Evolutionary conservation across 2,888 invertebrate genomes (phyloP).

Genomic region (Sphaeridia pumilis): DNA sequence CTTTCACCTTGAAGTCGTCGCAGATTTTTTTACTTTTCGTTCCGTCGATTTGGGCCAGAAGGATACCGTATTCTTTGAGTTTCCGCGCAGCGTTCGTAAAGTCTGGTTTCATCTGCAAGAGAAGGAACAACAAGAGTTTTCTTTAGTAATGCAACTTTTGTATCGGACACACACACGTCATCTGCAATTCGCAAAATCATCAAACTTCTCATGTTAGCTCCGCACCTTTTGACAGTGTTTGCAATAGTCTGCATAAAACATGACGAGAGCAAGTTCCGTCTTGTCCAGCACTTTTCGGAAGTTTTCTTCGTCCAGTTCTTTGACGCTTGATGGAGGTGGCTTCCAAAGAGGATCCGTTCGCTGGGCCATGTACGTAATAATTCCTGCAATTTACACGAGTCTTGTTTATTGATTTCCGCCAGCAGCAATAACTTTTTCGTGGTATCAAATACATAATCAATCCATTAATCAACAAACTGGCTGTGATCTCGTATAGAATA

Average conservation of each 20-base stretch:
- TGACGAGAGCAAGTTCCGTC: conserved; percentile 43
- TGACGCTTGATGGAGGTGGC: conserved; percentile 45
- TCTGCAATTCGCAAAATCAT: no score
- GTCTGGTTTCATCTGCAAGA: conserved; percentile 44
- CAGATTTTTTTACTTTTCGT: conserved; percentile 44
- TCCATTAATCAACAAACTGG: no score
- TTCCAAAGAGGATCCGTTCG: conserved; percentile 45
- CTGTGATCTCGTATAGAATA: no score
- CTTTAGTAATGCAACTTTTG: no score
- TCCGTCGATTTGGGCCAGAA: conserved; percentile 47
- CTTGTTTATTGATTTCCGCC: no score
- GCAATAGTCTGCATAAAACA: conserved; percentile 50
- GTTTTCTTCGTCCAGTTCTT: conserved; percentile 43
- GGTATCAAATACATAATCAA: no score
- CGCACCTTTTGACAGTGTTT: conserved; percentile 38
- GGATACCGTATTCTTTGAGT: conserved; percentile 40
- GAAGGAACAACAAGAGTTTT: no score
- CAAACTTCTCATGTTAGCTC: no score
- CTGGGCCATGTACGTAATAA: conserved; percentile 44
- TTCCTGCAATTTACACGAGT: no score
- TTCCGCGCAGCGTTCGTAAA: conserved; percentile 44
- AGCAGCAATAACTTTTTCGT: no score
- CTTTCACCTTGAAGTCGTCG: conserved; percentile 41
- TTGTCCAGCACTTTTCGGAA: conserved; percentile 42
- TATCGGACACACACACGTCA: background rate